Base-by-base conservation (phyloP, 2,113 vertebrate genomes). In the Rhegmatorhina hoffmannsi region DNA sequence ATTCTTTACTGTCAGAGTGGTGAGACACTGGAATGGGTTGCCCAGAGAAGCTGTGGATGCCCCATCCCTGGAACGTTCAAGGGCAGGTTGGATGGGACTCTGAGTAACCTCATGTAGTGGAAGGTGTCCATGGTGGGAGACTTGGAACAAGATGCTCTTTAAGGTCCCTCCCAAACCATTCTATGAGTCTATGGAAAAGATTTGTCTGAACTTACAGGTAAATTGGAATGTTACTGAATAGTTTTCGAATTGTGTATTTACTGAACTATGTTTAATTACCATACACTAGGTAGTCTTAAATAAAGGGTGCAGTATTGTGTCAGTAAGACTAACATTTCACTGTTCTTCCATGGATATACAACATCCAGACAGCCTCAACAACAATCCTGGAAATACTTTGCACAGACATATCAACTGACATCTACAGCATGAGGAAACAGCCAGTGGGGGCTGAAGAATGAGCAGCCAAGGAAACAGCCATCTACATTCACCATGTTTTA, bases 381-480 rank as follows among this genome's bases (percentile, higher is more conserved):
- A 40, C 3, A 80, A 50, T 87, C 18, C 18, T 13, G 43, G 19
- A 26, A 69, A 31, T 21, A 47, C 2, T 4, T 62, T 46, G 24
- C 44, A 49, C 20, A 20, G 8, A 58, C 0, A 0, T 23, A 66
- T 19, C 43, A 88, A 34, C 10, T 19, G 68, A 36, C 38, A 85
- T 31, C 25, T 20, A 21, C 10, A 24, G 14, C 13, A 34, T 0
- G 0, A 1, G 6, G 36, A 79, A 90, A 60, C 1, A 66, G n/a
- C 4, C 44, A 72, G 5, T 1, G 4, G 6, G 68, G 28, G 23
- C 36, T 36, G 50, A 86, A 8, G 4, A 38, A 58, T 0, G 1
- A 38, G n/a, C 40, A 86, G 17, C 5, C 20, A 68, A 0, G 0
- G 49, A 60, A 74, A 55, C 38, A 60, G 23, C 11, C 3, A 1